Percentiles rank a stretch among this genome's conserved stretches.
Evolutionary conservation across 2,888 invertebrate species (phyloP).

Genomic region (Drosophila seclusa): DNA sequence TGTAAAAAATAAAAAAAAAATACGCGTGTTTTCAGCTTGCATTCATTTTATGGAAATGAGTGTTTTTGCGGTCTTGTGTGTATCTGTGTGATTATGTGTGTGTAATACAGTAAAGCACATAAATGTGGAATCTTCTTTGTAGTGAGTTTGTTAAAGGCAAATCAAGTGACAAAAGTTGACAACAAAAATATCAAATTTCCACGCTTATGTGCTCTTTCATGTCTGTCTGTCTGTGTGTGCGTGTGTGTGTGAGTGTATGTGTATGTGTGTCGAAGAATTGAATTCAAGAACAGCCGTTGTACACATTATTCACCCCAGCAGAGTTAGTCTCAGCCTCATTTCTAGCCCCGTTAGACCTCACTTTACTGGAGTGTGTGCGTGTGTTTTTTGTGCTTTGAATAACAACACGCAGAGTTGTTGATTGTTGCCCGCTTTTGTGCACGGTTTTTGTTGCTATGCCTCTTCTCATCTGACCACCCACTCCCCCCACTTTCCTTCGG

Average conservation of each 20-base stretch:
- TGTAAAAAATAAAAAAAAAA: constrained; percentile 28
- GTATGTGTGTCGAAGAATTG: constrained; percentile 28
- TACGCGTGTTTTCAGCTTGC: constrained; percentile 33
- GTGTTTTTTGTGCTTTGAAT: constrained; percentile 68
- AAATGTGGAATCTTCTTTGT: constrained; percentile 29
- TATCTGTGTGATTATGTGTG: constrained; percentile 8
- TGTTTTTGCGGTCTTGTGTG: constrained; percentile 16
- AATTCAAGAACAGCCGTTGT: constrained; percentile 34
- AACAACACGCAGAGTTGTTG: constrained; percentile 74
- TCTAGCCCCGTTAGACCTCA: constrained; percentile 60
- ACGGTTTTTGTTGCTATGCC: constrained; percentile 41
- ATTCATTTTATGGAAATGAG: constrained; percentile 9
- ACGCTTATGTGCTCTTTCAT: constrained; percentile 19
- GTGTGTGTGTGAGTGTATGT: constrained; percentile 16
- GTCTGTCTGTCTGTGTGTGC: constrained; percentile 15
- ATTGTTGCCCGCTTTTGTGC: constrained; percentile 74
- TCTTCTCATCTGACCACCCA: constrained; percentile 6
- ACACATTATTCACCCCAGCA: constrained; percentile 39
- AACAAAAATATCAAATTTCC: constrained; percentile 33
- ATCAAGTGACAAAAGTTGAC: constrained; percentile 45
- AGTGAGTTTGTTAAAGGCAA: constrained; percentile 14
- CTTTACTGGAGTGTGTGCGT: constrained; percentile 27
- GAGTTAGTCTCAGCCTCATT: constrained; percentile 22
- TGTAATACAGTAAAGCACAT: constrained; percentile 40
- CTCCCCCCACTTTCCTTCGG: background rate